phyloP scores from a whole-genome alignment of 2,797 vertebrate species.

The Sebastes hubbsi region DNA sequence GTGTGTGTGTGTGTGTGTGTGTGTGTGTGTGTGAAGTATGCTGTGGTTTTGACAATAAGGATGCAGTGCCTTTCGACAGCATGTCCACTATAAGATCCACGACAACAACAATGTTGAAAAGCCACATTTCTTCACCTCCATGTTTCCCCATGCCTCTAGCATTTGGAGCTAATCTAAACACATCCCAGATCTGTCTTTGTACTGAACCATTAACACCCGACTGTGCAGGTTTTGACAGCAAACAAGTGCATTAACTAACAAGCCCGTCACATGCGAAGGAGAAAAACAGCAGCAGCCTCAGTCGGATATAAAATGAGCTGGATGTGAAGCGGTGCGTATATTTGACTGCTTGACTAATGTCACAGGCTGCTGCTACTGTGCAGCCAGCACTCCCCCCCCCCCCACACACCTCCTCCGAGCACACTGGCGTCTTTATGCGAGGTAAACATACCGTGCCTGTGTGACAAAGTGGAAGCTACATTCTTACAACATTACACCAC shows the following conservation, averaged over 20 bases:
- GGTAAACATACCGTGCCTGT: neutral
- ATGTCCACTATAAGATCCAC: neutral
- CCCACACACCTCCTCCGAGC: neutral
- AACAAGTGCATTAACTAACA: neutral
- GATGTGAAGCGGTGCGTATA: constrained; percentile 14
- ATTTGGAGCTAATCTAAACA: neutral
- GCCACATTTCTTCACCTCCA: neutral
- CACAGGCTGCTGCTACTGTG: constrained; percentile 3
- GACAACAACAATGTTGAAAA: neutral
- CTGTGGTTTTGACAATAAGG: neutral
- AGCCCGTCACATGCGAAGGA: constrained; percentile 13
- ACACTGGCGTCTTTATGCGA: constrained; percentile 22
- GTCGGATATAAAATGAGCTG: neutral
- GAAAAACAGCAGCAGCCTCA: neutral
- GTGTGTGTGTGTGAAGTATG: neutral
- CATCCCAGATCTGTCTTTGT: neutral
- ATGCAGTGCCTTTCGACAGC: neutral
- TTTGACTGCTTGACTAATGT: constrained; percentile 33
- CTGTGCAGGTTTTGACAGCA: neutral
- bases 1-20: too few relatives aligned
- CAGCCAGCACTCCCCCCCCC: constrained; percentile 8
- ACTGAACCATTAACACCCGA: neutral
- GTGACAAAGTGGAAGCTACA: constrained; percentile 5
- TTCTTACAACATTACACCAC: constrained; percentile 12
- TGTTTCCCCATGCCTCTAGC: neutral